Percentiles rank a stretch among this genome's conserved stretches.
Evolutionary conservation across 53 echinoderm and acorn worm genomes (phyloP).

Genomic region (Arbacia lixula): DNA sequence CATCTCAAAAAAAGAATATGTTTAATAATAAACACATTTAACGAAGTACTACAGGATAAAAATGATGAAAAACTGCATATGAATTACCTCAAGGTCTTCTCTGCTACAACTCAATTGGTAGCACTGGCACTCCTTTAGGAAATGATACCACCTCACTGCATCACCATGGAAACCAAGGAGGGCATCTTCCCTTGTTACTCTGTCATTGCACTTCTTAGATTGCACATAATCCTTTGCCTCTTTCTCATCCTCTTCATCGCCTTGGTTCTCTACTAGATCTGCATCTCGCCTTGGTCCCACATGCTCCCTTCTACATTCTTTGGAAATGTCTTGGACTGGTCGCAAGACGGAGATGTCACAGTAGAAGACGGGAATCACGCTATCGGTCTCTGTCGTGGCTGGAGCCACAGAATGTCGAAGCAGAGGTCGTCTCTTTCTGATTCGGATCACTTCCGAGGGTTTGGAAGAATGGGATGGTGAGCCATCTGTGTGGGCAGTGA

Average conservation of each 20-base stretch:
- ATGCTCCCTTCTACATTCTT: too few relatives aligned
- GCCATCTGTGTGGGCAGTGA: background rate
- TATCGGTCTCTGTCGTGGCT: background rate
- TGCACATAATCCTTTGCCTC: background rate
- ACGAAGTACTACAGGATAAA: too few relatives aligned
- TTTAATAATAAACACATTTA: too few relatives aligned
- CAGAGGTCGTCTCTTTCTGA: constrained; percentile 12
- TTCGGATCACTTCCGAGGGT: background rate
- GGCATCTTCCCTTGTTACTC: constrained; percentile 5
- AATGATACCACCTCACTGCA: constrained; percentile 45
- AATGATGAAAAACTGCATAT: background rate
- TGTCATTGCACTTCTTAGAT: background rate
- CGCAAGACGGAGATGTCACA: constrained; percentile 9
- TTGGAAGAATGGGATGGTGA: background rate
- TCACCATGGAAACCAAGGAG: constrained; percentile 49
- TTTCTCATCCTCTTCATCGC: background rate
- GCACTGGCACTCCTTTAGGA: constrained; percentile 7
- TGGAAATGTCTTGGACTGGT: constrained; percentile 19
- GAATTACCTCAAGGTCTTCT: constrained; percentile 11
- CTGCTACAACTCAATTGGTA: constrained; percentile 11
- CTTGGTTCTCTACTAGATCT: background rate
- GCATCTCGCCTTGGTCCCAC: constrained; percentile 6
- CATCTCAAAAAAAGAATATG: too few relatives aligned
- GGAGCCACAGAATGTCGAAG: background rate
- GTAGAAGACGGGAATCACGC: constrained; percentile 15